Base-by-base conservation (phyloP, 2,113 vertebrate genomes). In the Pomatorhinus ruficollis region DNA sequence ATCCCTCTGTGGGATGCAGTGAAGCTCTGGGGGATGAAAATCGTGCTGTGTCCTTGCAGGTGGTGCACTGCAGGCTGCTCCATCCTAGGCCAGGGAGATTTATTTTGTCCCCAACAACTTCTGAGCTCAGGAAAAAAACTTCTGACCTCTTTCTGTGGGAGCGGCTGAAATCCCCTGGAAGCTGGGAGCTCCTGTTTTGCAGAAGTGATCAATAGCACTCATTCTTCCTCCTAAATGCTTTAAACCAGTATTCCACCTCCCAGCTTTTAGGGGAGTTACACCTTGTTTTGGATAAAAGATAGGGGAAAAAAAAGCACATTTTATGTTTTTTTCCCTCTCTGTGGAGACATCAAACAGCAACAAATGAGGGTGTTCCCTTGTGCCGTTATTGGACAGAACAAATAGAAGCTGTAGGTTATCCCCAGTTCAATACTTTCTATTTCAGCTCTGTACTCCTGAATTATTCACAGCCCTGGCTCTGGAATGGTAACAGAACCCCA, bases 1-100 rank as follows among this genome's bases (percentile, higher is more conserved):
- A 24, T 56, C 24, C 5, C n/a, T 84, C 78, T 76, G 92, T 82
- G 82, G 94, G 84, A 80, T 83, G 83, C n/a, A 47, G 53, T 25
- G 37, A 88, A 76, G 57, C 30, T 11, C 9, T 59, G 92, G 40
- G 75, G 85, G 77, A 78, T 15, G 3, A 42, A 68, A 83, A 54
- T 87, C 2, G 1, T 82, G 82, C 54, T 76, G 70, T 30, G 25
- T 49, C 72, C 37, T 45, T 33, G 54, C 85, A 61, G 87, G 87
- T 50, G 37, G 12, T 40, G 24, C 31, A 12, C 78, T 75, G 49
- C 27, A 44, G 42, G 64, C 49, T 83, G 3, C 54, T 79, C 42
- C 50, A 35, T 12, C 6, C 30, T 0, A 1, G 45, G 10, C 24
- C 49, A 37, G 6, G 12, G 22, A 52, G 11, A 47, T 70, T 56